Evolutionary conservation across 92 coral and sea anemone genomes (phyloP), one percentile per base, ranked within the genome.

Genomic region (Actinostola sp.): DNA sequence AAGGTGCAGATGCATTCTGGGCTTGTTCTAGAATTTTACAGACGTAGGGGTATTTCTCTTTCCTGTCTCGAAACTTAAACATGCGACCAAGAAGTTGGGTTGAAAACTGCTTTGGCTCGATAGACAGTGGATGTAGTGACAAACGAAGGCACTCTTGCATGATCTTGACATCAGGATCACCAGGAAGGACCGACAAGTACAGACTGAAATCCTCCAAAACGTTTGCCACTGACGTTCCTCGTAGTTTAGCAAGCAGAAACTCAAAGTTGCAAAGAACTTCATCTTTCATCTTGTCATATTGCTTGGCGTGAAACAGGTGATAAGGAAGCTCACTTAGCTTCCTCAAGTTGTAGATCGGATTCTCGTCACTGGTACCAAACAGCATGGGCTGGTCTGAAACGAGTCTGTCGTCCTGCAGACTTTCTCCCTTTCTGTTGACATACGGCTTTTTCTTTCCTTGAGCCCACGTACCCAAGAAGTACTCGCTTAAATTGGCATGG

Each of bases 11-110:
- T 32, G 92, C 77, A 29, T 80, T 68, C 24, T 81, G 67, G 14
- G 93, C 93, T 74, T 95, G 87, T 68, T 88, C 46, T 44, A 95
- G 88, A 60, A 95, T 85, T 63, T 81, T 82, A 75, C 82, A 59
- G 3, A 95, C 80, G 71, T 64, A 80, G 23, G 99, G 97, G 60
- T 82, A 76, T 51, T 88, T 80, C 19, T 90, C 71, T 52, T 70
- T 49, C 45, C 91, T 81, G 41, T 92, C 83, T 62, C 84, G 76
- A 63, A 88, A 84, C 79, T 86, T 92, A 65, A 82, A 88, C 92
- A 95, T 89, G 13, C 99, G 90, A 17, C 99, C 99, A 28, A 95
- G 76, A 24, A 95, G 78, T 59, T 95, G 99, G 8, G 97, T 91
- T 19, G 99, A 80, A 29, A 95, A 89, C 82, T 95, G 99, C 23